A percentile compares a stretch with the other conserved stretches of the same genome.
These are phyloP conservation scores for Pachypanchax playfairii DNA, from an alignment of 2,113 vertebrate species.

Conservation along the genomic window DNA sequence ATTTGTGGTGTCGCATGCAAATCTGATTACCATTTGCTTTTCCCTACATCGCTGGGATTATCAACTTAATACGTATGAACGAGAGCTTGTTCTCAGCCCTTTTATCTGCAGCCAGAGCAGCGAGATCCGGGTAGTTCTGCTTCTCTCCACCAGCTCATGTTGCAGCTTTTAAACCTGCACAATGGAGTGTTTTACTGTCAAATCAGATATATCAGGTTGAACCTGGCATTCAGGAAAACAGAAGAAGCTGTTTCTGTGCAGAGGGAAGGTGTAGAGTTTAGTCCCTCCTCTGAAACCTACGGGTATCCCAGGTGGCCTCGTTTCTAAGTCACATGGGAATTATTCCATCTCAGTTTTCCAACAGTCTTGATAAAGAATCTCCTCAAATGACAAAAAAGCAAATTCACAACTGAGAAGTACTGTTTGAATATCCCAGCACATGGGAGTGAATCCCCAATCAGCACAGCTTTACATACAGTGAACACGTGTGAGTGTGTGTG, in stretches of 20 bases:
- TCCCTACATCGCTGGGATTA: conserved; percentile 65
- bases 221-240: conserved; percentile 20
- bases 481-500: conserved; percentile 20
- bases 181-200: conserved; percentile 3
- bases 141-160: conserved; percentile 6
- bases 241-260: conserved; percentile 19
- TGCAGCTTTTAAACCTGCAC: conserved; percentile 21
- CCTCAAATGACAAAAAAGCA: too few relatives aligned
- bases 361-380: too few relatives aligned
- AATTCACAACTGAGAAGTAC: too few relatives aligned
- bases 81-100: conserved; percentile 41
- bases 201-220: conserved; percentile 14
- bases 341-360: conserved; percentile 53
- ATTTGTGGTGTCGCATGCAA: conserved; percentile 56
- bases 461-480: conserved; percentile 8
- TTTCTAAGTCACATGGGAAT: conserved; percentile 40
- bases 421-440: too few relatives aligned
- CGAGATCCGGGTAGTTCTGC: conserved; percentile 19
- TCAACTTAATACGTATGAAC: conserved; percentile 64
- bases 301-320: conserved; percentile 36
- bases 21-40: conserved; percentile 64
- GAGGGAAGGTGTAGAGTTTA: conserved; percentile 27
- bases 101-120: conserved; percentile 39
- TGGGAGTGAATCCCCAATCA: background rate
- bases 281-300: conserved; percentile 35